These are phyloP conservation scores for Trimorus sp. DNA, from an alignment of 2,888 invertebrate genomes.

Conservation along the genomic window DNA sequence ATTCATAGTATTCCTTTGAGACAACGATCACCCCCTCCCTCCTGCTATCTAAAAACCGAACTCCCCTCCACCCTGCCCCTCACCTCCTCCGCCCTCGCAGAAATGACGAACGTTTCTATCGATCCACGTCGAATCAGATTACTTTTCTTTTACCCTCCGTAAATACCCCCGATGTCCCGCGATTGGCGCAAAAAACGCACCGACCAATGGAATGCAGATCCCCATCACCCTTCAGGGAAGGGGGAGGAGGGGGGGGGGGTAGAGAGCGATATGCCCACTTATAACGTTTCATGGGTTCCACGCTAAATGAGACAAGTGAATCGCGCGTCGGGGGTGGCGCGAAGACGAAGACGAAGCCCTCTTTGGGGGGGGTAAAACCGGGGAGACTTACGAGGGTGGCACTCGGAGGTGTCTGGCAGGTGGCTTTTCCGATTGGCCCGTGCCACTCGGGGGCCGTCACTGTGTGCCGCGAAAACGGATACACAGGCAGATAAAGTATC, in stretches of 20 bases:
- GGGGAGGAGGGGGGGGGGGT: too few species aligned
- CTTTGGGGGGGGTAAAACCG: constrained; percentile 29
- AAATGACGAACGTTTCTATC: constrained; percentile 40
- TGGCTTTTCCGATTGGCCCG: constrained; percentile 67
- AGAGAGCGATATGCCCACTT: constrained; percentile 36
- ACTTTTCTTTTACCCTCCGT: constrained; percentile 33
- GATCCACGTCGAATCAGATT: constrained; percentile 46
- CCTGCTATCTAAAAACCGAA: too few species aligned
- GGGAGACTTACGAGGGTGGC: constrained; percentile 63
- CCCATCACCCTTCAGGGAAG: too few species aligned
- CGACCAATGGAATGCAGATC: constrained; percentile 55
- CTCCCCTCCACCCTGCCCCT: too few species aligned
- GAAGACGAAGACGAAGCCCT: constrained; percentile 42
- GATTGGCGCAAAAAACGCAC: constrained; percentile 43
- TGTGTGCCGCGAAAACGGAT: constrained; percentile 58
- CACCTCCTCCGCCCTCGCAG: neutral
- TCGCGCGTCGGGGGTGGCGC: constrained; percentile 45
- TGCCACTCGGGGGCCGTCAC: constrained; percentile 67
- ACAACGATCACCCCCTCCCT: too few species aligned
- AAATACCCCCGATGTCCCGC: constrained; percentile 31
- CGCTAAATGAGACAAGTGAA: constrained; percentile 65
- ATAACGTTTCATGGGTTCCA: constrained; percentile 58
- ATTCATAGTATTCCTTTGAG: too few species aligned
- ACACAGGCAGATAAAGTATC: constrained; percentile 66
- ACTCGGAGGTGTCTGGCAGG: constrained; percentile 64